phyloP scores from a whole-genome alignment of 2,797 vertebrate species.

The Steatocranus sp. region DNA sequence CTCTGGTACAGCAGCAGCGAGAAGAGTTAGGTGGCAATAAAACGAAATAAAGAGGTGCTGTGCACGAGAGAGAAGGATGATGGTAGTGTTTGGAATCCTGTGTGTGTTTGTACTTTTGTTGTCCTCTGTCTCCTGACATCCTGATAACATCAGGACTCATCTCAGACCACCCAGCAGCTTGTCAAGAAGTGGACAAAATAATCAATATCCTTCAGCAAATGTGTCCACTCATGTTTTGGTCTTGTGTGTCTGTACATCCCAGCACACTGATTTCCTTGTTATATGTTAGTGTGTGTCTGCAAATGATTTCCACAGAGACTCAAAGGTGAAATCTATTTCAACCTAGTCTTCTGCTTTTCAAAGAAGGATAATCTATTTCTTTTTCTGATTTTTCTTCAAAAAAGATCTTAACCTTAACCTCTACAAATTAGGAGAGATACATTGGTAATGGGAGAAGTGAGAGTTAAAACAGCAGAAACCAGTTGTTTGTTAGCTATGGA shows the following conservation, averaged over 20 bases:
- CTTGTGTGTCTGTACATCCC: background rate
- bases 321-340: background rate
- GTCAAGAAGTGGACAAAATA: slow-evolving; percentile 15
- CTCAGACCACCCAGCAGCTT: slow-evolving; percentile 14
- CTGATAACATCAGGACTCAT: slow-evolving; percentile 26
- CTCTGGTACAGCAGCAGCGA: background rate
- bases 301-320: slow-evolving; percentile 18
- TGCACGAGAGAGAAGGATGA: background rate
- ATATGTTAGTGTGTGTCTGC: background rate
- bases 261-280: background rate
- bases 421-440: background rate
- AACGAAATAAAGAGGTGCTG: background rate
- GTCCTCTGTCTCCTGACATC: slow-evolving; percentile 7
- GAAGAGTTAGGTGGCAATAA: background rate
- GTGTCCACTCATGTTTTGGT: background rate
- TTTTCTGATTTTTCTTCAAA: background rate
- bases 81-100: background rate
- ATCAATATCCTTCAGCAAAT: slow-evolving; percentile 27
- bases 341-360: background rate
- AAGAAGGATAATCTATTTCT: background rate
- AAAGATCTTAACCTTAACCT: background rate
- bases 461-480: background rate
- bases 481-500: background rate
- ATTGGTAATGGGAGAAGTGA: background rate
- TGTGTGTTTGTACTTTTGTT: background rate